Evolutionary conservation across 2,888 invertebrate species (phyloP), one percentile per base, ranked within the genome.

Genomic region (Lochmaea crataegi): DNA sequence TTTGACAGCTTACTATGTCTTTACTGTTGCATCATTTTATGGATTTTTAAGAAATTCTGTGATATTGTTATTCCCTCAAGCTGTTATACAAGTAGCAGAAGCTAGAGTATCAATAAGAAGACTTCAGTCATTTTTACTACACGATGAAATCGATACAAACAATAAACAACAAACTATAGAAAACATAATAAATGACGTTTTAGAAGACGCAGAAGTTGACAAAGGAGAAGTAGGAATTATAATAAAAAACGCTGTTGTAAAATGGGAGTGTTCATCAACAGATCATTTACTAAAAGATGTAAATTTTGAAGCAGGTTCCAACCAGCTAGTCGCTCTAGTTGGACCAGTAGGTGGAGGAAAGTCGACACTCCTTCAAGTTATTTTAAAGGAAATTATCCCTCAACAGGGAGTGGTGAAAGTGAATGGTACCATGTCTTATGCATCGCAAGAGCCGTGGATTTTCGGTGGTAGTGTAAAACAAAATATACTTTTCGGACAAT

Each of bases 401-500:
- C 82, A 85, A 12, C 85, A 88, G 2, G 95, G 96, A 14, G 87
- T 86, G 2, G 71, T 72, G 2, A 16, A 60, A 41, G 67, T 76
- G 2, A 53, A 53, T 14, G 75, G 75, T 11, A 63, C 69, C 22
- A 42, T 71, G 1, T 75, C 75, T 9, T 75, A 75, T 16, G 93
- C 94, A 1, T 91, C 94, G 65, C 95, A 96, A 85, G 93, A 96
- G 83, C 94, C 96, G 0, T 96, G 96, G 96, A 84, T 94, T 0
- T 94, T 94, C 82, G 91, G 91, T 72, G 92, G 92, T 32, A 94
- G 94, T 76, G 92, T 98, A 0, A 89, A 94, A n/a, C 96, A 97
- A 82, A 98, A 98, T 86, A 95, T 98, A 77, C 85, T 96, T 1
- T 98, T 98, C 86, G 97, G 97, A 0, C 91, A 90, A 83, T 87